Percentiles rank a stretch among this genome's conserved stretches.
These are phyloP conservation scores for Brienomyrus longianalis DNA, from an alignment of 2,113 vertebrate genomes.

Conservation along the genomic window DNA sequence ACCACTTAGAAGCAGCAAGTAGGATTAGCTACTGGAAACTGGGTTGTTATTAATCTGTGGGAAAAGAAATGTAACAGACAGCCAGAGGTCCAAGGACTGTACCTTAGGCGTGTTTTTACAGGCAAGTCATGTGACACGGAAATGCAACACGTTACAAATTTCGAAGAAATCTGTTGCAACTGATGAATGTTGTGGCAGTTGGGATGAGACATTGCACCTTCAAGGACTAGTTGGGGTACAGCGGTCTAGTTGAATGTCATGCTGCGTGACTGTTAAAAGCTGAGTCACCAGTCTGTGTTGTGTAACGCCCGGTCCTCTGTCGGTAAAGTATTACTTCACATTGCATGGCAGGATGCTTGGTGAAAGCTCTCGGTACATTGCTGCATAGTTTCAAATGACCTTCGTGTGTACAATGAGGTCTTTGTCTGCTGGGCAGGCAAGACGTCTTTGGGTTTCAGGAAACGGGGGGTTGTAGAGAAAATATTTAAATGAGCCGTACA, in stretches of 20 bases:
- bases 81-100: not conserved
- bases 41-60: not conserved
- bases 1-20: not conserved
- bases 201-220: not conserved
- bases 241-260: not conserved
- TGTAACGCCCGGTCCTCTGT: not conserved
- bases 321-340: slow-evolving; percentile 2
- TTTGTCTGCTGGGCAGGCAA: not conserved
- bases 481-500: not conserved
- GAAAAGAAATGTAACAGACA: slow-evolving; percentile 16
- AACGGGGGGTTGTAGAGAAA: not conserved
- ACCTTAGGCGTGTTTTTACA: not conserved
- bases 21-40: not conserved
- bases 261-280: not conserved
- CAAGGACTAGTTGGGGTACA: not conserved
- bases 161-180: not conserved
- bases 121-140: not conserved
- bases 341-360: not conserved
- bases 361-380: not conserved
- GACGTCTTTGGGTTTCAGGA: not conserved
- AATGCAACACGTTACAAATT: not conserved
- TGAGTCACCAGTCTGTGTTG: not conserved
- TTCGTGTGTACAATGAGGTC: not conserved
- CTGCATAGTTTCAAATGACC: slow-evolving; percentile 28
- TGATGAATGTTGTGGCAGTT: not conserved